Base-by-base conservation (phyloP, 2,888 invertebrate genomes). In the Allolobophora icterica region DNA sequence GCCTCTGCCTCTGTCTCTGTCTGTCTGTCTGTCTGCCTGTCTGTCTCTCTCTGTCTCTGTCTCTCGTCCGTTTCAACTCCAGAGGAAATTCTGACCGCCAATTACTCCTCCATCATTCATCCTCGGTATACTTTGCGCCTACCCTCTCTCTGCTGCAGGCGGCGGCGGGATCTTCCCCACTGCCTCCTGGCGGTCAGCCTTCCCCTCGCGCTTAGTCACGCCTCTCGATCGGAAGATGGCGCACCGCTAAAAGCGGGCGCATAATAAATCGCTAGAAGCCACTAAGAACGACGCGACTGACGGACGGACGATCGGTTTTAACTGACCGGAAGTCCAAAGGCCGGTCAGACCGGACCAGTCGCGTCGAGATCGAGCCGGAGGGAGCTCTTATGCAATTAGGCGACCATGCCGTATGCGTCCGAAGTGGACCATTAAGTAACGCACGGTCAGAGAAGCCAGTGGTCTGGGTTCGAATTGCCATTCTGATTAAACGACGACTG, bases 321-420 rank as follows among this genome's bases (percentile, higher is more conserved):
- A 71, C n/a, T 71, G 71, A n/a, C 71, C 71, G 71, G 71, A 71
- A 71, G 71, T 71, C n/a, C n/a, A 71, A n/a, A 6, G 71, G 8
- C n/a, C 71, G 71, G 30, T 71, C 24, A 52, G 52, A 52, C 52
- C 24, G 52, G 52, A 52, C 71, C 71, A 71, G 30, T 71, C 6
- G 71, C 71, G 71, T 71, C n/a, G 71, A n/a, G 71, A 71, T 71
- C 71, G 71, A 71, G 15, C 71, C 71, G 71, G 71, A 71, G 30
- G 71, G 71, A n/a, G n/a, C 71, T 71, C 71, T 71, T 71, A 71
- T n/a, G 71, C 30, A 71, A 71, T 71, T 71, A 71, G 71, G n/a
- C 71, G 71, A 17, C n/a, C 71, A 71, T n/a, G 5, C 8, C 0
- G n/a, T n/a, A n/a, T 71, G 71, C 71, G 30, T 30, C n/a, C 71